These are phyloP conservation scores for Neotoxoptera formosana DNA, from an alignment of 1,140 invertebrate genomes.

Conservation along the genomic window DNA sequence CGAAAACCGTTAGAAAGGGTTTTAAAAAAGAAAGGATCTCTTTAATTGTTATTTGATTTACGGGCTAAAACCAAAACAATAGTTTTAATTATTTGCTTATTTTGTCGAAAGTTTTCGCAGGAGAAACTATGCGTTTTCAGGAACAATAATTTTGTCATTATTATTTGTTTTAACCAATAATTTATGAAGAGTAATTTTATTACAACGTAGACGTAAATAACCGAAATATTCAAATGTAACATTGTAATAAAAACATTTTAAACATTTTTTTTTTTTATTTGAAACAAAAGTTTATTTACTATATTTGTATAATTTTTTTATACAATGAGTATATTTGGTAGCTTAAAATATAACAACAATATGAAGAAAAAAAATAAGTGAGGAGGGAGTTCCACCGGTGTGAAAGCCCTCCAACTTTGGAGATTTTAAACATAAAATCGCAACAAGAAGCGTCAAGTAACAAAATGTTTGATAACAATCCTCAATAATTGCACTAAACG, in stretches of 20 bases:
- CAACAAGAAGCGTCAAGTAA: background rate
- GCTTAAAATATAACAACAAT: too few species aligned
- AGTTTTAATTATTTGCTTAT: background rate
- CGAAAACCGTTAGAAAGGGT: background rate
- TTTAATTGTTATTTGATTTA: background rate
- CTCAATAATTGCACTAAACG: background rate
- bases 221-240: background rate
- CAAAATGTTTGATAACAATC: background rate
- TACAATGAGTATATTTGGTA: too few species aligned
- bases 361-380: too few species aligned
- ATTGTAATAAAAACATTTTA: background rate
- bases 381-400: too few species aligned
- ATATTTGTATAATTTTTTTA: too few species aligned
- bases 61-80: background rate
- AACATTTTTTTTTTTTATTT: background rate
- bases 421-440: background rate
- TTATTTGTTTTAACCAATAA: constrained; percentile 7
- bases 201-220: background rate
- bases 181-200: background rate
- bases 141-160: background rate
- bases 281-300: too few species aligned
- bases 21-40: background rate
- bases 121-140: background rate
- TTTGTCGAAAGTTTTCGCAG: background rate
- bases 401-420: too few species aligned